Base-by-base conservation (phyloP, 1,140 invertebrate genomes). In the Drosophila sechellia region DNA sequence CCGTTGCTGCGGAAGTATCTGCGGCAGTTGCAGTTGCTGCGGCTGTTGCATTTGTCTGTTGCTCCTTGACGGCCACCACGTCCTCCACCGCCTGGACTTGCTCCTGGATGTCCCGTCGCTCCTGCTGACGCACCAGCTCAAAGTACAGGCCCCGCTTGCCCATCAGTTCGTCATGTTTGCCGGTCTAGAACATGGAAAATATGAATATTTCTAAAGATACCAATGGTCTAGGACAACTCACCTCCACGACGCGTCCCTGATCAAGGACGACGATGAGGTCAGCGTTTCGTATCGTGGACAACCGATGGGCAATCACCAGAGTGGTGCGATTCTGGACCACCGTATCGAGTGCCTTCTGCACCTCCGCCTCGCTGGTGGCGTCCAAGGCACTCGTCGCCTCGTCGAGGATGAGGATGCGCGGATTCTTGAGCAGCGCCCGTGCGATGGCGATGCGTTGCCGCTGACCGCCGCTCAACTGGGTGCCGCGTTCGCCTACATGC, bases 321-420 rank as follows among this genome's bases (percentile, higher is more conserved):
- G 97, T 96, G 1, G 97, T 98, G 63, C 97, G 94, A 20, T 96
- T 96, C 79, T 95, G 94, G 0, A 95, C 94, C 5, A 95, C 96
- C 46, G 94, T 93, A 81, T 98, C 97, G 15, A 98, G 92, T 0
- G 97, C 96, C 48, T 95, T 94, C 89, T 98, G 97, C 1, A 98
- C 97, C 46, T 97, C 93, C 90, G 95, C 95, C 93, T 98, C 97
- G 61, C 97, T 97, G 79, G 97, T 96, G 8, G 97, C 95, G 94
- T 98, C 97, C 56, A 98, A 92, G 0, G 97, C 97, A 94, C 97
- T 98, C 5, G 97, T 98, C 17, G 97, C 97, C 94, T 98, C 97
- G 93, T 98, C 97, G 37, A 98, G 91, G 76, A 98, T 95, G 43
- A 98, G 93, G 72, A 98, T 95, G 15, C 95, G 94, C 0, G 97